These are phyloP conservation scores for Ptilonorhynchus violaceus DNA, from an alignment of 2,113 vertebrate species.

Conservation along the genomic window DNA sequence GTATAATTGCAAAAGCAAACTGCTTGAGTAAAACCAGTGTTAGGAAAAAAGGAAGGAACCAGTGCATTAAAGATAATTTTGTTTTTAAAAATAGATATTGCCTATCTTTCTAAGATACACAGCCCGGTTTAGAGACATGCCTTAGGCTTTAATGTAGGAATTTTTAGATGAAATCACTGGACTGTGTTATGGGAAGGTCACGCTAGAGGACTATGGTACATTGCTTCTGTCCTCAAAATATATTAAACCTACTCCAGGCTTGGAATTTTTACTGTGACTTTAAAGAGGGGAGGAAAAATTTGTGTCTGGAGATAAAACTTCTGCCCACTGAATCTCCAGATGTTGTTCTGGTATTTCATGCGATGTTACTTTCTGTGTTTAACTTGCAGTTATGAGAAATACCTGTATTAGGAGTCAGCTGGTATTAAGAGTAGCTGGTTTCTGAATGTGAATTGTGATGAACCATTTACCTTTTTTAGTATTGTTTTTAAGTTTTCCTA, in stretches of 20 bases:
- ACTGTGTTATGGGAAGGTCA: neutral
- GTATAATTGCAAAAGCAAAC: neutral
- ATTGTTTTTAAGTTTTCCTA: neutral
- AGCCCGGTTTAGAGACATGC: neutral
- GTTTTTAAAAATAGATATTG: neutral
- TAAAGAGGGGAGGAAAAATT: neutral
- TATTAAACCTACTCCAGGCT: neutral
- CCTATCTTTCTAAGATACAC: neutral
- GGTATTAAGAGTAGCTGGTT: neutral
- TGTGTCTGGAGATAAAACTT: neutral
- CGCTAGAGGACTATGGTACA: neutral
- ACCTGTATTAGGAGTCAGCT: neutral
- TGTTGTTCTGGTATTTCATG: neutral
- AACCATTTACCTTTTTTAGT: neutral
- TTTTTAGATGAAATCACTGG: slow-evolving; percentile 19
- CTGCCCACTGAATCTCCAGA: neutral
- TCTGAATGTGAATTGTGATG: neutral
- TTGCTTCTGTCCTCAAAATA: neutral
- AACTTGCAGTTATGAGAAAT: neutral
- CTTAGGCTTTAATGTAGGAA: neutral
- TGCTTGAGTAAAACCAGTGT: slow-evolving; percentile 34
- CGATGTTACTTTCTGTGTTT: neutral
- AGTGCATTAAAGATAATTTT: slow-evolving; percentile 41
- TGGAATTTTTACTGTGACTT: neutral
- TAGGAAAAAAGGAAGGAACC: slow-evolving; percentile 46